A percentile compares a stretch with the other conserved stretches of the same genome.
phyloP scores from a whole-genome alignment of 2,113 vertebrate genomes.

The Haplochromis burtoni region DNA sequence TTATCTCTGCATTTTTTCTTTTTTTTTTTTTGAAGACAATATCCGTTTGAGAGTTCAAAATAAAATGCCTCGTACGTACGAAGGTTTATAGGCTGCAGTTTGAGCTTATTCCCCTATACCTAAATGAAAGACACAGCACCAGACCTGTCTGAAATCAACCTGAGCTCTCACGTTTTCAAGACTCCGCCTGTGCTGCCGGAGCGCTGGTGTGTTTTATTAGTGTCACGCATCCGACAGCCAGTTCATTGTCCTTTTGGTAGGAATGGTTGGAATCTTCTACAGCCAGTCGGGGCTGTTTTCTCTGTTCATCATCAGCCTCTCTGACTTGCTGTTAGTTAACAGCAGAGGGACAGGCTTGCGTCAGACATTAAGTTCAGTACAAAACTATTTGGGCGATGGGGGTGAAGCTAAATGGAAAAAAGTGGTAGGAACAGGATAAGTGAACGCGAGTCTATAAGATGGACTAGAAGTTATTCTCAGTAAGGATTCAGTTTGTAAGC shows the following conservation, averaged over 20 bases:
- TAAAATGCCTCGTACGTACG: background rate
- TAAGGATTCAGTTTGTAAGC: background rate
- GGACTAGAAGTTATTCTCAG: background rate
- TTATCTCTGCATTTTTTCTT: background rate
- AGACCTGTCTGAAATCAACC: background rate
- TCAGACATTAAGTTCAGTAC: background rate
- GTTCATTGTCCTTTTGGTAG: conserved; percentile 8
- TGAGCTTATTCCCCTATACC: background rate
- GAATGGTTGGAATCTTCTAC: conserved; percentile 46
- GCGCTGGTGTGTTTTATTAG: background rate
- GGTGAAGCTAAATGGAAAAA: background rate
- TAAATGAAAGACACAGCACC: background rate
- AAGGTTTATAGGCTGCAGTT: background rate
- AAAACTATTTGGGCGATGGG: background rate
- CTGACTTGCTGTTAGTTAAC: background rate
- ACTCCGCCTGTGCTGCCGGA: background rate
- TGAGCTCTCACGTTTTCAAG: background rate
- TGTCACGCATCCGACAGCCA: background rate
- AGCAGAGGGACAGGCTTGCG: background rate
- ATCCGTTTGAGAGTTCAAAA: background rate
- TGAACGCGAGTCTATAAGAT: background rate
- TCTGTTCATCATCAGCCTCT: conserved; percentile 5
- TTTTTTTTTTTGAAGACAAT: background rate
- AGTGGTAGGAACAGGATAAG: background rate
- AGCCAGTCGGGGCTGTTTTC: conserved; percentile 29